phyloP scores from a whole-genome alignment of 2,888 invertebrate species.

The Caenorhabditis becei region DNA sequence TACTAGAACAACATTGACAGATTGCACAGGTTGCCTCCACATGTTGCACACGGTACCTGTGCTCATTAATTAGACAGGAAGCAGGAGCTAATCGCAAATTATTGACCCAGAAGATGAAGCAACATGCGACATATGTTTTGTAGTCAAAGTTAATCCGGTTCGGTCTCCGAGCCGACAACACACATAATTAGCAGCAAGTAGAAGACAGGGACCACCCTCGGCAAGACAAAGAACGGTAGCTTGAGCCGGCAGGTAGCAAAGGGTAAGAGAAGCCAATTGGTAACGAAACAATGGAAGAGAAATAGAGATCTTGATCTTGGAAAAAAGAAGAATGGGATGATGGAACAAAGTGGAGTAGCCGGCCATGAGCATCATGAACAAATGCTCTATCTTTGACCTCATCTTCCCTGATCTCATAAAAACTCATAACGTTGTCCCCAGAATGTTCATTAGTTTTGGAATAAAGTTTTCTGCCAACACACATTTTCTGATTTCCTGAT shows the following conservation, averaged over 20 bases:
- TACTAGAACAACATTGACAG: conserved; percentile 2
- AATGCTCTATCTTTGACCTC: conserved; percentile 21
- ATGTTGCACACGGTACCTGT: conserved; percentile 4
- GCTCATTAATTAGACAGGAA: conserved; percentile 46
- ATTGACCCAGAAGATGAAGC: conserved; percentile 61
- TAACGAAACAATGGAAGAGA: conserved; percentile 29
- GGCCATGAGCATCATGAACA: conserved; percentile 3
- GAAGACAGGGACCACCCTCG: conserved; percentile 20
- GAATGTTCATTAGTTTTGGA: conserved; percentile 4
- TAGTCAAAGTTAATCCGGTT: conserved; percentile 60
- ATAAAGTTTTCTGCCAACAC: background rate
- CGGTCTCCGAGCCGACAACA: conserved; percentile 40
- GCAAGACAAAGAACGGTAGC: conserved; percentile 38
- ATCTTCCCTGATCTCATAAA: conserved; percentile 15
- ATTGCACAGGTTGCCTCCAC: background rate
- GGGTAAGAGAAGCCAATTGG: conserved; percentile 29
- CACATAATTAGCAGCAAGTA: conserved; percentile 59
- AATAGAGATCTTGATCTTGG: conserved; percentile 43
- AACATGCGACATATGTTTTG: conserved; percentile 63
- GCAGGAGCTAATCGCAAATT: conserved; percentile 47
- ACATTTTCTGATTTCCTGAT: background rate
- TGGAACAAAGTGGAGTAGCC: too few species aligned
- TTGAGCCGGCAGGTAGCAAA: conserved; percentile 36
- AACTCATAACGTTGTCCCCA: conserved; percentile 39
- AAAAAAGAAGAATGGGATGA: background rate